Evolutionary conservation across 2,113 vertebrate genomes (phyloP), one percentile per base, ranked within the genome.

Genomic region (Gambusia holbrooki): DNA sequence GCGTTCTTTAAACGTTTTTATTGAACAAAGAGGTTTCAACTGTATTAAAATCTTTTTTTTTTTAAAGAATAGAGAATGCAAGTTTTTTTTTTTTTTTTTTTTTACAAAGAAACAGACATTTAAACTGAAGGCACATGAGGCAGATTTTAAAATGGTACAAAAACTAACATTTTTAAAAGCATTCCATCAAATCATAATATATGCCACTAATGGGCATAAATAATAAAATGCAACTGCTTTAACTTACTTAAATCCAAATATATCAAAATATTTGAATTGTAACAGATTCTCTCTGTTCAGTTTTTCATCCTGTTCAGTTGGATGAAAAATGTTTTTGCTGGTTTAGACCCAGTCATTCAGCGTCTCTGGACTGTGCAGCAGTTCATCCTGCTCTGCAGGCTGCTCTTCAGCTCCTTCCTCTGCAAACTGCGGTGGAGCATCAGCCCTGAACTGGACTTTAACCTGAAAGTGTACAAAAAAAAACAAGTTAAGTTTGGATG

Each of bases 281-380:
- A 89, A 84, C 77, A 77, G 70, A 72, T 7, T 0, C 64, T 17
- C 15, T 17, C 17, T 19, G 14, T 30, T 30, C 0, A 35, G 1
- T 63, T 78, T 66, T 10, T 25, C 29, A 0, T 27, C 11, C 22
- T 29, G 12, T 9, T 27, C 10, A 42, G 40, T 42, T 45, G 14
- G 42, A 45, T 45, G 14, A 45, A 63, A 68, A 54, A 62, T 60
- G 30, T 65, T 77, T 61, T 2, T 22, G 19, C 61, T 37, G 61
- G 3, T 63, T 93, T 89, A 94, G 58, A 93, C 81, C 80, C 84
- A 92, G 0, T 91, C 51, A 19, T 86, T 93, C 61, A 64, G 88
- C 45, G 73, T 76, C 19, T 14, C 71, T 12, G 37, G 25, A 0
- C 62, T 0, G 1, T 84, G 66, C 76, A 95, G 87, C 33, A 94